These are phyloP conservation scores for Enteromius treurensis DNA, from an alignment of 2,797 vertebrate genomes.

Conservation along the genomic window DNA sequence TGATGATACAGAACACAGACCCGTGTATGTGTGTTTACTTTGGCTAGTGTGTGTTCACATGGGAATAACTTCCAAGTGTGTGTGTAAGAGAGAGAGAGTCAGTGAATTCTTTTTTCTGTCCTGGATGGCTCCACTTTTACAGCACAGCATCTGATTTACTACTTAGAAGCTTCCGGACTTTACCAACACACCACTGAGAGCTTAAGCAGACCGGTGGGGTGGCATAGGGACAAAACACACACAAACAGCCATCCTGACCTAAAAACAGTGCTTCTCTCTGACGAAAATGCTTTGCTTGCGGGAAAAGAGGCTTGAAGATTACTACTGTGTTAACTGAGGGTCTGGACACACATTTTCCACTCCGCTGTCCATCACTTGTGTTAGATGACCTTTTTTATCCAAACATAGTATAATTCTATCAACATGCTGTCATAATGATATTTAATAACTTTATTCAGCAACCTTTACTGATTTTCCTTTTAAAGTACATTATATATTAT, in stretches of 20 bases:
- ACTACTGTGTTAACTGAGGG: slow-evolving; percentile 25
- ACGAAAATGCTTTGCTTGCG: slow-evolving; percentile 43
- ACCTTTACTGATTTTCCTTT: neutral
- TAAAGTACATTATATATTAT: neutral
- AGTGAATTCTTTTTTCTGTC: slow-evolving; percentile 29
- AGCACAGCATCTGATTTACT: slow-evolving; percentile 51
- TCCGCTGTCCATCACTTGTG: neutral
- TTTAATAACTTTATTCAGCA: neutral
- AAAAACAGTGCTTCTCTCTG: neutral
- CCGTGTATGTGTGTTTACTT: slow-evolving; percentile 35
- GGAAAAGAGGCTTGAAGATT: slow-evolving; percentile 40
- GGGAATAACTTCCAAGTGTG: neutral
- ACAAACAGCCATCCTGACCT: slow-evolving; percentile 19
- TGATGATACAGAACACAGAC: slow-evolving; percentile 43
- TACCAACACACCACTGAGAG: slow-evolving; percentile 44
- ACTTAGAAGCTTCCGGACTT: slow-evolving; percentile 47
- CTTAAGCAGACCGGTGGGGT: slow-evolving; percentile 48
- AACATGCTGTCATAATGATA: neutral
- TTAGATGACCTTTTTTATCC: neutral
- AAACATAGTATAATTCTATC: slow-evolving; percentile 19
- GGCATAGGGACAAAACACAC: slow-evolving; percentile 29
- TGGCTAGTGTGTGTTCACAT: slow-evolving; percentile 14
- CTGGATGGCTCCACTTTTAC: slow-evolving; percentile 41
- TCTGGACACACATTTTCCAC: slow-evolving; percentile 17
- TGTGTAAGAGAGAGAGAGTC: neutral